Evolutionary conservation across 1,140 invertebrate genomes (phyloP), one percentile per base, ranked within the genome.

Genomic region (Caenorhabditis tropicalis): DNA sequence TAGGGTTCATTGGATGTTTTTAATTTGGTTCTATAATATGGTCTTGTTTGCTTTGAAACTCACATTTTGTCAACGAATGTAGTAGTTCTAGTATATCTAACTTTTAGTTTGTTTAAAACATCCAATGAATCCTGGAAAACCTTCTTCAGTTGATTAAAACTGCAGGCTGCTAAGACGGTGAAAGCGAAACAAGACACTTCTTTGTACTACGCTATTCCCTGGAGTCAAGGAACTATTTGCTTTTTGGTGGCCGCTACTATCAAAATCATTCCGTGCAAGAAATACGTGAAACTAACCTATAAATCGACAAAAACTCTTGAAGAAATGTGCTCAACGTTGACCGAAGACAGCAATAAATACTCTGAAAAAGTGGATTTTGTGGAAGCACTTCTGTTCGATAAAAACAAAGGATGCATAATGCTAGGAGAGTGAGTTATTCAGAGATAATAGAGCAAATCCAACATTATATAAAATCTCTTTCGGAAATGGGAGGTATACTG

Each of bases 181-280:
- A 7, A 74, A 43, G 10, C 60, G 7, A 49, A 86, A 24, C 19
- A 74, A 29, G 65, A 21, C 4, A 74, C 43, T 15, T 74, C 95
- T 86, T 89, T 96, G 12, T 96, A 94, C 90, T 94, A 95, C 90
- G 92, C 94, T 4, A 92, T 95, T 5, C 95, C 95, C 0, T 95
- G 95, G 95, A 95, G 95, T 0, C 95, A 96, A 91, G 95, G 95
- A 12, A 96, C 95, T 6, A 91, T 96, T 10, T 95, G 95, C n/a
- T 95, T 96, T 89, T 91, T 96, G 7, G 95, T 95, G 0, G 94
- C 95, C 1, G 95, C 94, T 1, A 94, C 95, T 88, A 94, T 96
- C 27, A 92, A 93, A 90, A 94, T 96, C 53, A 93, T 95, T 82
- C 95, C 95, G 12, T 94, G 94, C 19, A 92, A 93, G 82, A 92